These are phyloP conservation scores for Lamellibrachia satsuma DNA, from an alignment of 2,888 invertebrate species.

Conservation along the genomic window DNA sequence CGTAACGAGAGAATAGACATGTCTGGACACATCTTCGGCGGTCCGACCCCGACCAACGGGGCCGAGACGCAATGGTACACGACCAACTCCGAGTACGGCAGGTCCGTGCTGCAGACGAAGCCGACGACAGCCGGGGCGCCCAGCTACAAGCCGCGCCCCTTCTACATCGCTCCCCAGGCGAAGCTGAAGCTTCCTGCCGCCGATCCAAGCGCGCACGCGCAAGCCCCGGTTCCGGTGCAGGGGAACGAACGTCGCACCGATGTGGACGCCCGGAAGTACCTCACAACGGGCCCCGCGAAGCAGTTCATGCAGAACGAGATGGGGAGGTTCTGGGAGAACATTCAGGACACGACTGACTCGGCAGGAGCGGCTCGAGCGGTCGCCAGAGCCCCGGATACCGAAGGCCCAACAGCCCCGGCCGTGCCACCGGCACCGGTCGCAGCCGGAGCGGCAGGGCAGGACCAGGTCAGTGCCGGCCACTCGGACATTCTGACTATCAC, in stretches of 20 bases:
- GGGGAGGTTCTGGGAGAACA: slow-evolving; percentile 6
- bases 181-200: background rate
- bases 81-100: slow-evolving; percentile 17
- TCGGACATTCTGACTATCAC: slow-evolving; percentile 10
- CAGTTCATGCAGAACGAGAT: slow-evolving; percentile 5
- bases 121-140: background rate
- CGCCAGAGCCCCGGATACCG: background rate
- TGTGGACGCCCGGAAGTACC: background rate
- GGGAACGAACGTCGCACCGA: background rate
- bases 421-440: background rate
- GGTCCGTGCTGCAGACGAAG: background rate
- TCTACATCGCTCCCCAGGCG: background rate
- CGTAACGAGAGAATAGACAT: background rate
- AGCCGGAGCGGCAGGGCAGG: background rate
- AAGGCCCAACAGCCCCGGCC: background rate
- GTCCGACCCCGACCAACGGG: background rate
- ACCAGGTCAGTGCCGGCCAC: background rate
- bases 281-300: background rate
- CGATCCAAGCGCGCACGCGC: background rate
- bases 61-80: background rate
- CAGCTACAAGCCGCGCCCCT: background rate
- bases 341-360: background rate
- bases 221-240: background rate
- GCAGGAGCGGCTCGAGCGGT: background rate
- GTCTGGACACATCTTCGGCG: slow-evolving; percentile 13